Evolutionary conservation across 2,888 invertebrate genomes (phyloP), one percentile per base, ranked within the genome.

Genomic region (Lordiphosa andalusiaca): DNA sequence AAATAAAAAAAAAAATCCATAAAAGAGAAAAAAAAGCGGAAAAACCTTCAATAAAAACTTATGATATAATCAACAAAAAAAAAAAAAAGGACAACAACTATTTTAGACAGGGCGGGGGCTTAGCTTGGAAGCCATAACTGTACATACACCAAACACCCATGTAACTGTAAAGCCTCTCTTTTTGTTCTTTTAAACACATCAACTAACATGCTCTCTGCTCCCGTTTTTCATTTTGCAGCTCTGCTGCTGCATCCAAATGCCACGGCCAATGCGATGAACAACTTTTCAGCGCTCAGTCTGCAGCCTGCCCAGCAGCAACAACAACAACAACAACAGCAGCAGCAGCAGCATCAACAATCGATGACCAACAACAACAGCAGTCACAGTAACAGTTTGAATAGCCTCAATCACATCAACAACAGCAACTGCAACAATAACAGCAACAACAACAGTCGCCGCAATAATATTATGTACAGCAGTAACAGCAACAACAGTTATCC

Each of bases 11-110:
- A 59, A 39, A 7, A 55, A 46, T 64, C 50, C 40, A 65, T 55
- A 68, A 68, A 49, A 67, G 53, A 55, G 57, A 74, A 53, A 57
- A 75, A 71, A 61, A 44, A 37, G 49, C 72, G 74, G 61, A 47
- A 86, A 75, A 73, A 76, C 85, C 85, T 84, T 86, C 86, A 88
- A 87, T 88, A 88, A 84, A 77, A 86, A 87, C 84, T 85, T 88
- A 88, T 87, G 88, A 84, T 78, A 81, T 73, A 83, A 77, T 71
- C 84, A 81, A 81, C 56, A 74, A 74, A 73, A 71, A 67, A 71
- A 48, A 53, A 49, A 53, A 54, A 41, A 54, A 58, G 54, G 56
- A 41, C 35, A 25, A 25, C 1, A 6, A 23, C 25, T 25, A 25
- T 25, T 25, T 25, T 25, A 25, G 25, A 6, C 6, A 2, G 16